Evolutionary conservation across 2,888 invertebrate species (phyloP), one percentile per base, ranked within the genome.

Genomic region (Synanthedon andrenaeformis): DNA sequence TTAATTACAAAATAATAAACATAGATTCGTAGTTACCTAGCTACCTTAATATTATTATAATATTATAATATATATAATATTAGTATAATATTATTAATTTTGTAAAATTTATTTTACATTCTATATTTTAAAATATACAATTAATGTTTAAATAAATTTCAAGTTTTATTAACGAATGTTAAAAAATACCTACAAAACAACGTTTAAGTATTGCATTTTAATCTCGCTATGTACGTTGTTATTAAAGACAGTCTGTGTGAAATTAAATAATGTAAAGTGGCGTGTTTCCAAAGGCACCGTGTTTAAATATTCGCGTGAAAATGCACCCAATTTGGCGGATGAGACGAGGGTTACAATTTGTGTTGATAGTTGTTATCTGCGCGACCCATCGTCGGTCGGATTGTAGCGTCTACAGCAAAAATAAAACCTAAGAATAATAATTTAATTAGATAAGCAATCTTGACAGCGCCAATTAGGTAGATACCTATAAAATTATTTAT

Each of bases 251-350:
- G 14, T 45, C 45, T 14, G n/a, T 45, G 11, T 45, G 14, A 17
- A 49, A 17, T 62, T 59, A 68, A 59, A 64, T 66, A 69, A 63
- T 65, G 56, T 66, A 68, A 68, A 62, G 59, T 66, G 68, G 62
- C 59, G 64, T 74, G 67, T 73, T 75, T 73, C 72, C 72, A 73
- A 51, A 72, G 70, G 70, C 69, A 63, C 68, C 67, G 69, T 74
- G 78, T 82, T 76, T 74, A 77, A 84, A 83, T 81, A 17, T 76
- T 81, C 70, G 72, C 75, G 70, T 76, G 71, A 73, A 82, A 84
- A 78, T 82, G 80, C 78, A 79, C 74, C 83, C 82, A 83, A 84
- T 85, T 85, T 82, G 69, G 70, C 67, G 79, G 72, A 82, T 81
- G 78, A 74, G 75, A 76, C 76, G 76, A 73, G 80, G 81, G 79